phyloP scores from a whole-genome alignment of 2,113 vertebrate species.

The Peromyscus californicus region DNA sequence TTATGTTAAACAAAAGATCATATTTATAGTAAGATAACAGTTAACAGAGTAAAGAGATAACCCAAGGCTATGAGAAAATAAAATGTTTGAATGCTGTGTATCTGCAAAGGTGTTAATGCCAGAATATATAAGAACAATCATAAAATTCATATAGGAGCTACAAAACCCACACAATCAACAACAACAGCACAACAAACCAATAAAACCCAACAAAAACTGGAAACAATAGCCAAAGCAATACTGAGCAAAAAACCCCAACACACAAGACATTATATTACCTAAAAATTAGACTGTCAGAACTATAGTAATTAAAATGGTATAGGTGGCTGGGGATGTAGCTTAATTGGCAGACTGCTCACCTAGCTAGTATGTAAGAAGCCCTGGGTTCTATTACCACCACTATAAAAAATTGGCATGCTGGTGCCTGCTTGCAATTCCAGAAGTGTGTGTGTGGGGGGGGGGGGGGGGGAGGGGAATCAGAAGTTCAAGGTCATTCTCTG shows the following conservation, averaged over 20 bases:
- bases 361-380: background rate
- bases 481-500: background rate
- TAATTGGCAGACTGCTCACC: background rate
- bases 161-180: background rate
- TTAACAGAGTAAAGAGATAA: background rate
- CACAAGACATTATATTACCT: background rate
- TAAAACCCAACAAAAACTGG: background rate
- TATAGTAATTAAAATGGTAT: background rate
- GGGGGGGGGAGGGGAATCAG: too few relatives aligned
- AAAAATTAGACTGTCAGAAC: background rate
- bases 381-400: background rate
- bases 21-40: background rate
- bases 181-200: background rate
- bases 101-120: background rate
- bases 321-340: too few relatives aligned
- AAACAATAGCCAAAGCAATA: background rate
- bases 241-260: background rate
- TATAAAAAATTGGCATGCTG: background rate
- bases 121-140: background rate
- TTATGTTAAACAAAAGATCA: background rate
- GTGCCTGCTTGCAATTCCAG: background rate
- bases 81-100: background rate
- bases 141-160: background rate
- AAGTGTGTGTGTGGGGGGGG: background rate
- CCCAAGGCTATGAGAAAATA: background rate